Evolutionary conservation across 2,888 invertebrate genomes (phyloP), one percentile per base, ranked within the genome.

Genomic region (Drosophila histrio): DNA sequence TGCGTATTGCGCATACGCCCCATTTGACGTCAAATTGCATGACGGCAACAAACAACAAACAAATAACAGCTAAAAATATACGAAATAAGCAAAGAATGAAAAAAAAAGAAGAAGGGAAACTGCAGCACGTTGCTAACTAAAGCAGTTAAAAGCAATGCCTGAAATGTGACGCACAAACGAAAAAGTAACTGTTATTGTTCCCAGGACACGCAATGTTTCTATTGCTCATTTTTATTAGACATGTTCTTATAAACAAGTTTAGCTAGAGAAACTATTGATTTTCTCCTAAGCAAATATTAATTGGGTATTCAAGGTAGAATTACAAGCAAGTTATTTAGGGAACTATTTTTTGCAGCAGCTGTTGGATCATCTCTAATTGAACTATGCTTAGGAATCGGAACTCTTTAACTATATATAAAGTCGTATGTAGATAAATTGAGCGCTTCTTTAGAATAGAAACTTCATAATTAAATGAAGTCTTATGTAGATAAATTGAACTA

Each of bases 1-100:
- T 53, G 54, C 17, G 57, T 44, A 47, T 46, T 53, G 53, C 53
- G 46, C 59, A 58, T 62, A 69, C 70, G 73, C 62, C 60, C 41
- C 63, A 63, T 61, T 52, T 73, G 79, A 61, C 75, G 65, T 71
- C 67, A 67, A 84, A 62, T 68, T 64, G 84, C 77, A 72, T 68
- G 84, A 68, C 77, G 72, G 52, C 50, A 53, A 60, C 54, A 56
- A 53, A 60, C 54, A 56, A 59, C 58, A 34, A 64, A 59, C 57
- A 53, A 43, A 57, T 54, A 21, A 57, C 11, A 56, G 57, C 58
- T 59, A 52, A 57, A 65, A 62, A 56, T 76, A 73, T 28, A 36
- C n/a, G 6, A 36, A 22, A 19, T 17, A 11, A 7, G 11, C 24
- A 3, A 36, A 19, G 5, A 8, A n/a, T 32, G 19, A 4, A 68